Evolutionary conservation across 2,888 invertebrate species (phyloP).

Genomic region (Tinea trinotella): DNA sequence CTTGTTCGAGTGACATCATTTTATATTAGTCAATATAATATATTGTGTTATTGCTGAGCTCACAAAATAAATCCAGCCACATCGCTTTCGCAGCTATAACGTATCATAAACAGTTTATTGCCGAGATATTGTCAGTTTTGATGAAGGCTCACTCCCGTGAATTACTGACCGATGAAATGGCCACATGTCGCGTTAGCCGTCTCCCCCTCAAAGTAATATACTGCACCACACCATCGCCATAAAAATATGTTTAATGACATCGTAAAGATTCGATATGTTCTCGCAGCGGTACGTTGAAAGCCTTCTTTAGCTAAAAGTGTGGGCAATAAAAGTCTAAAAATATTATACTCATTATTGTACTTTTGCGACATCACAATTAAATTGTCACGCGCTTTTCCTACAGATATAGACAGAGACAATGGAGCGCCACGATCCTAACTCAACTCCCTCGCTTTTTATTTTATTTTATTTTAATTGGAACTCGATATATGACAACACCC

Average conservation of each 20-base stretch:
- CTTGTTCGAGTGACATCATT: neutral
- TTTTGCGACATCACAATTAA: neutral
- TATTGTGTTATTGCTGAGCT: slow-evolving; percentile 5
- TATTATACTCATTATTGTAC: neutral
- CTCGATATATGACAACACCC: too few relatives aligned
- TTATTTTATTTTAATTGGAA: too few relatives aligned
- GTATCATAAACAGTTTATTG: slow-evolving; percentile 48
- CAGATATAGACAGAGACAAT: too few relatives aligned
- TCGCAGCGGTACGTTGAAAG: slow-evolving; percentile 46
- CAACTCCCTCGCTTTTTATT: too few relatives aligned
- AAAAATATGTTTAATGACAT: slow-evolving; percentile 70
- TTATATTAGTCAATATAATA: slow-evolving; percentile 4
- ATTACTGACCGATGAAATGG: slow-evolving; percentile 28
- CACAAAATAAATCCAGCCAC: slow-evolving; percentile 11
- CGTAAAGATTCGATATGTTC: slow-evolving; percentile 65
- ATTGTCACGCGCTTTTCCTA: too few relatives aligned
- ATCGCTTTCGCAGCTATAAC: slow-evolving; percentile 31
- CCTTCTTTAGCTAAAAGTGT: slow-evolving; percentile 38
- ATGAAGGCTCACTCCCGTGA: slow-evolving; percentile 48
- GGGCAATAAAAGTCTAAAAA: slow-evolving; percentile 21
- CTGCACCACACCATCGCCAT: slow-evolving; percentile 58
- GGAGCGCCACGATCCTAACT: too few relatives aligned
- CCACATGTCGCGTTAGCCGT: slow-evolving; percentile 18
- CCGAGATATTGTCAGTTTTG: slow-evolving; percentile 50
- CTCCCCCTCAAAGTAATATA: slow-evolving; percentile 49